These are phyloP conservation scores for Mormoops blainvillei DNA, from an alignment of 2,113 vertebrate genomes.

Conservation along the genomic window DNA sequence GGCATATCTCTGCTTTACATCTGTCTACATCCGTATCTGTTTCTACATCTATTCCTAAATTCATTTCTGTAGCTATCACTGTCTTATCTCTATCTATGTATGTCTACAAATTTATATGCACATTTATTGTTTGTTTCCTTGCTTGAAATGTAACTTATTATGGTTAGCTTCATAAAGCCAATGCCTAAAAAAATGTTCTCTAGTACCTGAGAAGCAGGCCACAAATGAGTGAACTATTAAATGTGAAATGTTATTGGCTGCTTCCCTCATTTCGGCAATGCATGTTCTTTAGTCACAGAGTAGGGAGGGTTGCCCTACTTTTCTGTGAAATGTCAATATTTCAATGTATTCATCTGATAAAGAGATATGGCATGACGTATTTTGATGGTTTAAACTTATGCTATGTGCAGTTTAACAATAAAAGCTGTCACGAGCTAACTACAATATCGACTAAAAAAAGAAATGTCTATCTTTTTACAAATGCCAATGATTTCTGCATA, in stretches of 20 bases:
- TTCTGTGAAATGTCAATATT: neutral
- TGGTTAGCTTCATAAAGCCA: neutral
- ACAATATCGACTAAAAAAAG: neutral
- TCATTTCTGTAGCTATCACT: neutral
- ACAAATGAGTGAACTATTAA: neutral
- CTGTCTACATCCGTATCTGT: neutral
- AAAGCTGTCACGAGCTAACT: neutral
- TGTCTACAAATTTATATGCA: neutral
- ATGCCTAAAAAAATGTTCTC: neutral
- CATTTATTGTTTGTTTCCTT: neutral
- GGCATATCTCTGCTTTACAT: neutral
- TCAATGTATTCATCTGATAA: neutral
- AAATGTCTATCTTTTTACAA: neutral
- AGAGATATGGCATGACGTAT: neutral
- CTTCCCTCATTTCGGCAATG: neutral
- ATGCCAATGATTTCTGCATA: neutral
- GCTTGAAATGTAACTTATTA: neutral
- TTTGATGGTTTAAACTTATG: neutral
- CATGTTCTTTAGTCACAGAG: neutral
- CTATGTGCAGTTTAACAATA: neutral
- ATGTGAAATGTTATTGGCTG: neutral
- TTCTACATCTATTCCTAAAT: neutral
- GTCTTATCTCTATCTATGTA: neutral
- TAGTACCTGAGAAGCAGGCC: neutral
- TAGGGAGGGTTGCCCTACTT: neutral